Base-by-base conservation (phyloP, 2,113 vertebrate species). In the Oryzias curvinotus region DNA sequence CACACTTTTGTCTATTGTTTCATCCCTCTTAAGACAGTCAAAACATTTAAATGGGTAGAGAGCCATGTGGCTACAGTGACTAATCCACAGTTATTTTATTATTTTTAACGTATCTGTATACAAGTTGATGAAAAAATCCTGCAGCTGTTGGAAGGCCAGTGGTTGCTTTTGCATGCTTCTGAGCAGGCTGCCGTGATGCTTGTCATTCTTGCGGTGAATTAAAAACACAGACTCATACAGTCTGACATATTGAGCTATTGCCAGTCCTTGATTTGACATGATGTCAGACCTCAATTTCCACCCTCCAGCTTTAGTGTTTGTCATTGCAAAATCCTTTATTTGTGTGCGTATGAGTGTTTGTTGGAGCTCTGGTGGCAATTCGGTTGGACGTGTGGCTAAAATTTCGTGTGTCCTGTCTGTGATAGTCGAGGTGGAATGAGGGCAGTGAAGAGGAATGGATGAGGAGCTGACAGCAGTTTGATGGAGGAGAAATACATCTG, bases 201-300 rank as follows among this genome's bases (percentile, higher is more conserved):
- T 63, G 59, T 64, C 57, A 54, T 54, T 57, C 61, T 53, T 30
- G 47, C 53, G 7, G 52, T 10, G 16, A 61, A 58, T 42, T 48
- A 57, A 63, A 57, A 26, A 48, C 49, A 59, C 55, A 55, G 61
- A 36, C 53, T 54, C 23, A 73, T 21, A 14, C 41, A 4, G 69
- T 59, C 71, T 81, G 85, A 82, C 72, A 71, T 71, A 78, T 77
- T 53, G 67, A 77, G 76, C 67, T 44, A 67, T 72, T 77, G 51
- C 63, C 73, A 84, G 65, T 78, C 67, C 64, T 82, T 75, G 72
- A 77, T 62, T 63, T 82, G 81, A 82, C 68, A 52, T 52, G 65
- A 62, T 18, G 77, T 67, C 60, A 30, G 48, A 74, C 73, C 68
- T 87, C 83, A 84, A 89, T 89, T 88, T 85, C 86, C 71, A 75